Base-by-base conservation (phyloP, 1,140 invertebrate genomes). In the Hestina assimilis region DNA sequence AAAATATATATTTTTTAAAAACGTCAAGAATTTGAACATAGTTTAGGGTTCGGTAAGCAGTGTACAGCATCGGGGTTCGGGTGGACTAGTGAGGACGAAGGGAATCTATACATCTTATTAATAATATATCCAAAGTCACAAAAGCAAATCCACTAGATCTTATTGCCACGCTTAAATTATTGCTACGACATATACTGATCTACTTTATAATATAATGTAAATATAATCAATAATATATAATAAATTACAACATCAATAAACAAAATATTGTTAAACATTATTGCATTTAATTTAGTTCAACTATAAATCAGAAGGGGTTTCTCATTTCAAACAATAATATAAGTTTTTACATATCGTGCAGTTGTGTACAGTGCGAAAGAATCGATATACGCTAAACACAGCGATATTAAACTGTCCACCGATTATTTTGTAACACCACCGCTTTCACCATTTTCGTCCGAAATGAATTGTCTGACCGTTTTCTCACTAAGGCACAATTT, bases 401-500 rank as follows among this genome's bases (percentile, higher is more conserved):
- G 6, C 14, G 12, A 4, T 3, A 19, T n/a, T 3, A 15, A 17
- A 41, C 4, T n/a, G 33, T 20, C 8, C 33, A 38, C 33, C 19
- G 33, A 4, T 19, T 20, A 12, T 15, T 4, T 45, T 60, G 50
- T 56, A 43, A 56, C 51, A 47, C 55, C 28, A 41, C 50, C 26
- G 47, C 53, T 45, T 33, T 54, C 53, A 38, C 61, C 58, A 64
- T 71, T 73, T 54, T 51, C 57, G 42, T 59, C 68, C 72, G 75
- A 83, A 75, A 60, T 54, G 75, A 81, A 75, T 76, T 69, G 69
- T 71, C 71, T 79, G 76, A 77, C 72, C 73, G 65, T 43, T 79
- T 76, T 75, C 65, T 83, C 84, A 85, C 84, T 87, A 87, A 87
- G 84, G 84, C 84, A 87, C 82, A 86, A 87, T 87, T 83, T 83